Conservation (phyloP, 2,113 vertebrate genomes). For the Sciurus niger region DNA sequence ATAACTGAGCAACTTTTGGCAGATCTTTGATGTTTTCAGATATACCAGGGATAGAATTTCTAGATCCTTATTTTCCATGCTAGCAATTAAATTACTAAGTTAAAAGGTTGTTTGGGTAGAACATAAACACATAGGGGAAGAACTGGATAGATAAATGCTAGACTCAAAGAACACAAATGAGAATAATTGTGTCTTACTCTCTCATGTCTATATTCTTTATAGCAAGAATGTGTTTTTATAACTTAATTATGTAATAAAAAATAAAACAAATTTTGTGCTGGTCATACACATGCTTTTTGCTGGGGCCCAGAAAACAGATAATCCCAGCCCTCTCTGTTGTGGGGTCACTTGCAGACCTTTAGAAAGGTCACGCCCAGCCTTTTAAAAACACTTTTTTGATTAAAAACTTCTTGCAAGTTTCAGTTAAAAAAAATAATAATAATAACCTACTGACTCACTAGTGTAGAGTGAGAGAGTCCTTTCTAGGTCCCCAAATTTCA, state of each 20-base stretch:
- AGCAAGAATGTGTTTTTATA: constrained; percentile 27
- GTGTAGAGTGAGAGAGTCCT: neutral
- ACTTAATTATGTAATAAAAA: neutral
- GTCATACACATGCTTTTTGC: neutral
- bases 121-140: neutral
- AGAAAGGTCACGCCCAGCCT: neutral
- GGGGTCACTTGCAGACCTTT: neutral
- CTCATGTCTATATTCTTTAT: neutral
- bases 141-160: neutral
- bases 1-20: constrained; percentile 34
- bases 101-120: neutral
- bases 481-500: neutral
- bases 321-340: neutral
- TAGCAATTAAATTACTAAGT: constrained; percentile 42
- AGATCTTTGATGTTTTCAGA: constrained; percentile 66
- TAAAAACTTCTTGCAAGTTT: constrained; percentile 11
- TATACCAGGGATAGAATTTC: constrained; percentile 36
- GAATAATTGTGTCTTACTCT: neutral
- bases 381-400: constrained; percentile 48
- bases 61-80: constrained; percentile 50
- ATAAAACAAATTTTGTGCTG: neutral
- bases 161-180: neutral
- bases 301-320: constrained; percentile 7
- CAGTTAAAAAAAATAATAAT: neutral
- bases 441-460: neutral